Evolutionary conservation across 64 coral and sea anemone species (phyloP).

Genomic region (Stichodactyla mertensii): DNA sequence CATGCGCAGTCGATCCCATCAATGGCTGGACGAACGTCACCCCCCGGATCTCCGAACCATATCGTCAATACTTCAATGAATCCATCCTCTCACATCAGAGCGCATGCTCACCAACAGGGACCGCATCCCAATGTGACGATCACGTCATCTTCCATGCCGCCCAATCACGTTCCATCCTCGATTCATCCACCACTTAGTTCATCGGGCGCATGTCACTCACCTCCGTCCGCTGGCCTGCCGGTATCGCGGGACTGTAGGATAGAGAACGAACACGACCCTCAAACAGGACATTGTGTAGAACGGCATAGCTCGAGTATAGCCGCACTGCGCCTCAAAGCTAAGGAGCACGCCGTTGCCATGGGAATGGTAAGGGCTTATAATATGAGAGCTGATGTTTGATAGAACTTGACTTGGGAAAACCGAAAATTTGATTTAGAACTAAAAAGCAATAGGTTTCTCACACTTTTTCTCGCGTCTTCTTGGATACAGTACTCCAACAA

Average conservation of each 20-base stretch:
- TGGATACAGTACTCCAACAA: too few species aligned
- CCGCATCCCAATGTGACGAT: slow-evolving; percentile 63
- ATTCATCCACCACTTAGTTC: slow-evolving; percentile 3
- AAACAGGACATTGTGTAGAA: slow-evolving; percentile 43
- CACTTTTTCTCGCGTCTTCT: too few species aligned
- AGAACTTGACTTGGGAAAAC: neutral
- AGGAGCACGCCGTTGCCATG: slow-evolving; percentile 95
- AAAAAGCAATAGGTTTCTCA: neutral
- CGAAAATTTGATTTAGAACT: neutral
- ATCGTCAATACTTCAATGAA: slow-evolving; percentile 38
- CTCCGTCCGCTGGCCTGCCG: slow-evolving; percentile 43
- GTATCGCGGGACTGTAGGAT: slow-evolving; percentile 39
- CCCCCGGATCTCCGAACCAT: slow-evolving; percentile 35
- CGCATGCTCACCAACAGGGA: slow-evolving; percentile 15
- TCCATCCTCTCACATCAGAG: neutral
- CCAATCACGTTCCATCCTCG: slow-evolving; percentile 27
- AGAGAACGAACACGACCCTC: slow-evolving; percentile 36
- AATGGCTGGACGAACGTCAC: slow-evolving; percentile 49
- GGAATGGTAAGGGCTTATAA: slow-evolving; percentile 81
- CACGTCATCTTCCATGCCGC: slow-evolving; percentile 20
- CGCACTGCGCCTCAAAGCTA: slow-evolving; percentile 88
- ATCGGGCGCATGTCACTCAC: slow-evolving; percentile 48
- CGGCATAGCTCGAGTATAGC: slow-evolving; percentile 86
- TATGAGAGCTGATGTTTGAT: slow-evolving; percentile 50
- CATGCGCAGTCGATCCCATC: slow-evolving; percentile 60